Evolutionary conservation across 2,888 invertebrate species (phyloP).

Genomic region (Palloptera scutellata): DNA sequence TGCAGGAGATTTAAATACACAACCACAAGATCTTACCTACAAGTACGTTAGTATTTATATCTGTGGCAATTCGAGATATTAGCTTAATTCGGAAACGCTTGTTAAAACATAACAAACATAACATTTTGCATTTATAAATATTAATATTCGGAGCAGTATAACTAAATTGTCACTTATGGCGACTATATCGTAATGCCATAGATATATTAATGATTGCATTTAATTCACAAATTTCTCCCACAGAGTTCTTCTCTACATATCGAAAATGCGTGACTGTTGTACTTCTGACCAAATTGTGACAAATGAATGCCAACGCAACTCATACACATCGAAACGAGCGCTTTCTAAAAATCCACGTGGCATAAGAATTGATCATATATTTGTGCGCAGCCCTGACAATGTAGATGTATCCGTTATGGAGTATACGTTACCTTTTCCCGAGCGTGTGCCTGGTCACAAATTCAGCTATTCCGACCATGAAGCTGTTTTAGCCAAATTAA

Average conservation of each 20-base stretch:
- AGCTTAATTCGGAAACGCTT: background rate
- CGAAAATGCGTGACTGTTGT: slow-evolving; percentile 67
- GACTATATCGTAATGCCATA: background rate
- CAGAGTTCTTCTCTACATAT: slow-evolving; percentile 69
- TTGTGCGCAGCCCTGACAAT: slow-evolving; percentile 66
- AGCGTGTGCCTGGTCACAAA: slow-evolving; percentile 73
- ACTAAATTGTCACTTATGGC: background rate
- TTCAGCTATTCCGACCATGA: slow-evolving; percentile 93
- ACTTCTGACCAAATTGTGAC: slow-evolving; percentile 70
- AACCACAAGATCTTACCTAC: slow-evolving; percentile 85
- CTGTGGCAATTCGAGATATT: background rate
- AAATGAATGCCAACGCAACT: slow-evolving; percentile 81
- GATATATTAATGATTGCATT: background rate
- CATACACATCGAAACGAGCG: slow-evolving; percentile 73
- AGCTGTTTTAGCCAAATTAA: slow-evolving; percentile 74
- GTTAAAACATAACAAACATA: background rate
- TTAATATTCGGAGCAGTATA: no score
- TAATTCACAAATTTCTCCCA: slow-evolving; percentile 30
- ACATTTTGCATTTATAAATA: no score
- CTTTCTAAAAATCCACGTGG: slow-evolving; percentile 72
- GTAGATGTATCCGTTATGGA: slow-evolving; percentile 65
- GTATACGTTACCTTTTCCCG: slow-evolving; percentile 76
- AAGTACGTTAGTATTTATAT: slow-evolving; percentile 59
- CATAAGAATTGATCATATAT: slow-evolving; percentile 91
- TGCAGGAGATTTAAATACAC: slow-evolving; percentile 94